Evolutionary conservation across 2,888 invertebrate species (phyloP).

Genomic region (Dryadula phaetusa): DNA sequence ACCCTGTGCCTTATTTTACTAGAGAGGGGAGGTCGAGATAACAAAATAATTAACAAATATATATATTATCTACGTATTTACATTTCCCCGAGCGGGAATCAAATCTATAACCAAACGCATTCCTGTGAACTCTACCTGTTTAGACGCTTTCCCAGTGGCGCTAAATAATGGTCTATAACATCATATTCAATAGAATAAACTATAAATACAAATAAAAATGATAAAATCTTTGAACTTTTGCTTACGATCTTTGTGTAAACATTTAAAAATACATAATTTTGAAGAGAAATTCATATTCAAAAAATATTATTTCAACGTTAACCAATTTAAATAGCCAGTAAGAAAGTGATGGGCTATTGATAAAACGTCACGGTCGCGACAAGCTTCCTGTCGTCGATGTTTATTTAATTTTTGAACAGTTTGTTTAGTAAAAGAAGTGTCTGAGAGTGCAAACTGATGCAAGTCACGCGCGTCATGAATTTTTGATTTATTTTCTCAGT

Average conservation of each 20-base stretch:
- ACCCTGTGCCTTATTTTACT: too few species aligned
- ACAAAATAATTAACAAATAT: too few species aligned
- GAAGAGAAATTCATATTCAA: not conserved
- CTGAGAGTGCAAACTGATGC: conserved; percentile 65
- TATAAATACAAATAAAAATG: too few species aligned
- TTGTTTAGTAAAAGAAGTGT: conserved; percentile 62
- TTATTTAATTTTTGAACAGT: conserved; percentile 71
- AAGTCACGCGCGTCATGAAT: conserved; percentile 63
- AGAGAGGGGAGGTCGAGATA: too few species aligned
- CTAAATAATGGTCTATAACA: too few species aligned
- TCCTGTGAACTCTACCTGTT: too few species aligned
- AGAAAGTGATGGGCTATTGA: conserved; percentile 23
- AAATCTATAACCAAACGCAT: too few species aligned
- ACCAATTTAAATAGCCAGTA: conserved; percentile 19
- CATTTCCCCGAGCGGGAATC: too few species aligned
- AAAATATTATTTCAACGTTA: conserved; percentile 14
- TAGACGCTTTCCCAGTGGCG: too few species aligned
- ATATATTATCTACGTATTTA: too few species aligned
- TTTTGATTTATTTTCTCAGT: conserved; percentile 53
- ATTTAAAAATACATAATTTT: not conserved
- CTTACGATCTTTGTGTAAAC: not conserved
- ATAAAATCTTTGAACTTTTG: not conserved
- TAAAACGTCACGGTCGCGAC: conserved; percentile 56
- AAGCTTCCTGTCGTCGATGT: conserved; percentile 60
- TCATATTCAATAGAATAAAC: too few species aligned